These are phyloP conservation scores for Dinothrombium tinctorium DNA, from an alignment of 1,140 invertebrate species.

Conservation along the genomic window DNA sequence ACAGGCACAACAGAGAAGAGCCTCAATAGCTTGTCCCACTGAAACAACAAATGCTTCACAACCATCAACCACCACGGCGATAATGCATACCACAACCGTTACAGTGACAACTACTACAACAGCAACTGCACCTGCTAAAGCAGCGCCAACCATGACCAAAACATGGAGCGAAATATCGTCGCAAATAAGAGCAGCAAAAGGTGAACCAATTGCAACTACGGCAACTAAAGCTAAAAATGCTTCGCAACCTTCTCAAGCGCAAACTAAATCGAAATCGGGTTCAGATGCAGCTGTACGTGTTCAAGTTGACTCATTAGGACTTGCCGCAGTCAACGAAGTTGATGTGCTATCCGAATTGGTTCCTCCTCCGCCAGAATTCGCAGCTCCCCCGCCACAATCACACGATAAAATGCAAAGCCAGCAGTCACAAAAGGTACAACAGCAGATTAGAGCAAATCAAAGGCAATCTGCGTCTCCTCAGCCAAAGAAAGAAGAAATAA, in stretches of 20 bases:
- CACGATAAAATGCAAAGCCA: conserved; percentile 4
- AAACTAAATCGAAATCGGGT: too few species aligned
- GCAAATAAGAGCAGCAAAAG: conserved; percentile 3
- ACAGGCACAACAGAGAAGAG: background rate
- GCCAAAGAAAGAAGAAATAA: background rate
- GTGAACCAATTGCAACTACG: background rate
- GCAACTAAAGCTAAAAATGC: background rate
- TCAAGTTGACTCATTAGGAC: conserved; percentile 15
- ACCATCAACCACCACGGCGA: background rate
- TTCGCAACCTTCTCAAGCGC: too few species aligned
- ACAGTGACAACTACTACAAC: background rate
- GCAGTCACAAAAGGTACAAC: background rate
- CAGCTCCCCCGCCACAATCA: conserved; percentile 12
- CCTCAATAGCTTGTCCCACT: background rate
- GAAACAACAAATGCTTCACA: background rate
- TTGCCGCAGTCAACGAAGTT: conserved; percentile 15
- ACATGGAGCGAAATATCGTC: conserved; percentile 7
- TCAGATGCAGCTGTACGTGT: conserved; percentile 10
- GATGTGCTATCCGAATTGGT: conserved; percentile 16
- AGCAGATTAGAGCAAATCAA: background rate
- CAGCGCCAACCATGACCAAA: conserved; percentile 4
- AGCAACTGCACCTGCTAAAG: background rate
- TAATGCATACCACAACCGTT: background rate
- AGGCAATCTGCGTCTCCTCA: background rate
- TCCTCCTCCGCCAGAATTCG: conserved; percentile 17